Evolutionary conservation across 2,797 vertebrate species (phyloP).

Genomic region (Tenualosa thibaudeaui): DNA sequence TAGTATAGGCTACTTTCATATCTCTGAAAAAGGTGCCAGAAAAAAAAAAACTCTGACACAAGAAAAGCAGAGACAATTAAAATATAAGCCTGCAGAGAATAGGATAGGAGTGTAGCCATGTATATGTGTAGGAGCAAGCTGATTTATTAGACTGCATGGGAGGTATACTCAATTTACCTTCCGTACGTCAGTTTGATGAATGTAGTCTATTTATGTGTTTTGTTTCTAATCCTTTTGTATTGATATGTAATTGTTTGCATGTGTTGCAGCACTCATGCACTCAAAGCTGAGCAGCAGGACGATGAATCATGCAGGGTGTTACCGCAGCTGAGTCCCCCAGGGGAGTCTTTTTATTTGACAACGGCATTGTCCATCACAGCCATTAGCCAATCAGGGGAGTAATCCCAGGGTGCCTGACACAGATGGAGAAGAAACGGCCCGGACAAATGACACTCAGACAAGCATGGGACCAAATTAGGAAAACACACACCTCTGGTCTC

Average conservation of each 20-base stretch:
- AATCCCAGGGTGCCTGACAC: conserved; percentile 47
- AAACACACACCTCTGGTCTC: conserved; percentile 38
- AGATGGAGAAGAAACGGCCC: conserved; percentile 57
- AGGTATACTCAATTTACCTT: background rate
- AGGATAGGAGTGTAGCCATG: background rate
- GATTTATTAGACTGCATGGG: conserved; percentile 13
- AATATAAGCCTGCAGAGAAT: background rate
- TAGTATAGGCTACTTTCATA: background rate
- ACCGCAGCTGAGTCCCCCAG: conserved; percentile 15
- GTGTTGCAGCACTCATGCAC: background rate
- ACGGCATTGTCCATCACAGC: conserved; percentile 53
- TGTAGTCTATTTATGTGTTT: conserved; percentile 13
- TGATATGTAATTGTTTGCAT: conserved; percentile 6
- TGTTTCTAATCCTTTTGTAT: conserved; percentile 24
- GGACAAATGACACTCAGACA: conserved; percentile 53
- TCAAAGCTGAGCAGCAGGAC: background rate
- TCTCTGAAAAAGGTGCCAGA: background rate
- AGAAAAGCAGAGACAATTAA: background rate
- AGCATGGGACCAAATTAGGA: conserved; percentile 47
- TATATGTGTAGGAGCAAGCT: background rate
- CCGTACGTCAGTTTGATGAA: background rate
- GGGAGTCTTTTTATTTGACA: conserved; percentile 39
- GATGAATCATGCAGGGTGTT: background rate
- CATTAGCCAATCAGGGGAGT: conserved; percentile 54
- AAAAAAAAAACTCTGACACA: background rate